Conservation (phyloP, 2,888 invertebrate genomes). For the Eretmocerus hayati region DNA sequence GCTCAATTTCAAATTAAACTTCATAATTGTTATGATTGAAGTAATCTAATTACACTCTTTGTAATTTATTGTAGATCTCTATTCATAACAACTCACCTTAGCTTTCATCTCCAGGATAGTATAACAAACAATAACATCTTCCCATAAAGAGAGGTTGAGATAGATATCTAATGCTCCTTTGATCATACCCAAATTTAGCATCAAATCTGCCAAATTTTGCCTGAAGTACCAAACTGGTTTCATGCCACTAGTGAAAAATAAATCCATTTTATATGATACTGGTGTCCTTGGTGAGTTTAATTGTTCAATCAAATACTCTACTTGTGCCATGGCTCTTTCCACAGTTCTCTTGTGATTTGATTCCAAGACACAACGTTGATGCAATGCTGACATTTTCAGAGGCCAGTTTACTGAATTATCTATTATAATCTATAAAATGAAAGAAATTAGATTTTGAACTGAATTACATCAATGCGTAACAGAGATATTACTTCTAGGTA, state of each 20-base stretch:
- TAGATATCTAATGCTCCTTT: conserved; percentile 80
- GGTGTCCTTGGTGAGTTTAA: conserved; percentile 46
- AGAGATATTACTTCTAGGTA: conserved; percentile 55
- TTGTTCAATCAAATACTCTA: conserved; percentile 68
- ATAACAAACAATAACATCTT: conserved; percentile 88
- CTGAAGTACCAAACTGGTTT: conserved; percentile 72
- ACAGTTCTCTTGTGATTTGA: conserved; percentile 71
- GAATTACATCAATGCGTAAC: conserved; percentile 6
- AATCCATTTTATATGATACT: conserved; percentile 47
- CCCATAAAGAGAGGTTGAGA: conserved; percentile 75
- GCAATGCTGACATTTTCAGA: conserved; percentile 66
- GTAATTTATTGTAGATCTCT: background rate
- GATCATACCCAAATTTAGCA: conserved; percentile 72
- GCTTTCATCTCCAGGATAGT: conserved; percentile 74
- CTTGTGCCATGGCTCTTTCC: conserved; percentile 81
- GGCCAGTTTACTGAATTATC: conserved; percentile 54
- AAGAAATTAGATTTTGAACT: conserved; percentile 2
- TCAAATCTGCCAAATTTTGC: conserved; percentile 68
- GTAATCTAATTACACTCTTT: background rate
- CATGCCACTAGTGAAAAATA: conserved; percentile 66
- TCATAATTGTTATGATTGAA: no score
- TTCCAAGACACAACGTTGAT: conserved; percentile 72
- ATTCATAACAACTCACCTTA: conserved; percentile 52
- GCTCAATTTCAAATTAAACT: background rate
- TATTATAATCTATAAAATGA: conserved; percentile 41